These are phyloP conservation scores for Campylomormyrus tamandua DNA, from an alignment of 2,113 vertebrate genomes.

Conservation along the genomic window DNA sequence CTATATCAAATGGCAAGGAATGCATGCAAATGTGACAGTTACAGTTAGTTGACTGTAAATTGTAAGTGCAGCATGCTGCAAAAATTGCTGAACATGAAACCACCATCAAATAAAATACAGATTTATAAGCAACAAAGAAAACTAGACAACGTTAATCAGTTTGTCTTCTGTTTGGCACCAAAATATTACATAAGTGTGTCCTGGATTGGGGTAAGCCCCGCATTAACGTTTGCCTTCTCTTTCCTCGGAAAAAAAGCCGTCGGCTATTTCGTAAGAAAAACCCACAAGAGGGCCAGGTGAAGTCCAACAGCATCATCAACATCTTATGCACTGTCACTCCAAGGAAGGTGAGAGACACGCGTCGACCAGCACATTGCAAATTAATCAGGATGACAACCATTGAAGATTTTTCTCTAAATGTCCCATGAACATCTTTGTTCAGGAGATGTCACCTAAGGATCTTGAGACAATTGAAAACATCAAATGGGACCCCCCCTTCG, in stretches of 20 bases:
- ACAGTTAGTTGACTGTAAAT: background rate
- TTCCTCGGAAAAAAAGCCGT: constrained; percentile 46
- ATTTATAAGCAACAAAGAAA: background rate
- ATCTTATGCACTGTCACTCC: constrained; percentile 66
- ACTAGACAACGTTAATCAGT: background rate
- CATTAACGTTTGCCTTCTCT: background rate
- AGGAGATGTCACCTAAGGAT: constrained; percentile 68
- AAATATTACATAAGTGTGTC: background rate
- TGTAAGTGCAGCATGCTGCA: background rate
- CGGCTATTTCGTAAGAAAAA: constrained; percentile 65
- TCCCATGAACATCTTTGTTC: background rate
- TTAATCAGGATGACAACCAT: background rate
- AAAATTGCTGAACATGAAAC: background rate
- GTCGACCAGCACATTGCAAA: background rate
- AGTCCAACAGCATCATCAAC: constrained; percentile 73
- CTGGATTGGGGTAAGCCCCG: background rate
- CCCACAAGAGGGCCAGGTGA: constrained; percentile 68
- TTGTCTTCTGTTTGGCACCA: background rate
- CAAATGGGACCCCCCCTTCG: constrained; percentile 65
- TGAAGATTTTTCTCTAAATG: background rate
- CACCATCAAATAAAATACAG: background rate
- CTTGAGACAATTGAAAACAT: constrained; percentile 68
- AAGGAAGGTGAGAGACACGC: constrained; percentile 50
- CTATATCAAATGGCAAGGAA: background rate
- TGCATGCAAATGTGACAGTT: background rate